Evolutionary conservation across 2,888 invertebrate species (phyloP).

Genomic region (Schizotus pectinicornis): DNA sequence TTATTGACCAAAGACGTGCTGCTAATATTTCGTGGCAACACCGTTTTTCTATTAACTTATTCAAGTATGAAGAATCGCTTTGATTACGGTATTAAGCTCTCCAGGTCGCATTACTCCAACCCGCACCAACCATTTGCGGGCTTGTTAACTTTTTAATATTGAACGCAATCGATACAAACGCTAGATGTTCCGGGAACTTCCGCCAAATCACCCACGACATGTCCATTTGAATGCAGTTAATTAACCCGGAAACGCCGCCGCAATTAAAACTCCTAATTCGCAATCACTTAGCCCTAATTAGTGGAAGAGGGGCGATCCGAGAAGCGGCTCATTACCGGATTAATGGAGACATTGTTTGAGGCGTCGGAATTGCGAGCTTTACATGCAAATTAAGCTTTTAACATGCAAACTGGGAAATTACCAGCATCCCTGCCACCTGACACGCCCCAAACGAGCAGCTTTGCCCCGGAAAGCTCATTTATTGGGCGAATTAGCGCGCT

Average conservation of each 20-base stretch:
- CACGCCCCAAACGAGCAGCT: slow-evolving; percentile 39
- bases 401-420: slow-evolving; percentile 58
- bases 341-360: slow-evolving; percentile 59
- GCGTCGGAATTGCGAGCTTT: slow-evolving; percentile 52
- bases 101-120: slow-evolving; percentile 29
- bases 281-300: slow-evolving; percentile 48
- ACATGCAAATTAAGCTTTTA: slow-evolving; percentile 59
- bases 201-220: background rate
- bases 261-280: slow-evolving; percentile 35
- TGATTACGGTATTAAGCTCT: slow-evolving; percentile 40
- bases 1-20: background rate
- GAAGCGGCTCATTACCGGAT: slow-evolving; percentile 55
- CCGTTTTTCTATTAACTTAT: background rate
- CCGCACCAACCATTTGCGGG: slow-evolving; percentile 19
- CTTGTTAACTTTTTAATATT: slow-evolving; percentile 31
- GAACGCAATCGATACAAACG: slow-evolving; percentile 3
- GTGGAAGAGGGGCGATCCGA: slow-evolving; percentile 37
- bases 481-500: slow-evolving; percentile 21
- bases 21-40: background rate
- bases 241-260: too few relatives aligned
- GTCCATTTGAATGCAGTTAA: background rate
- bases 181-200: background rate
- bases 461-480: slow-evolving; percentile 22
- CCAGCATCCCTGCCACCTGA: slow-evolving; percentile 47
- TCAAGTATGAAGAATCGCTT: slow-evolving; percentile 13